Percentiles rank a stretch among this genome's conserved stretches.
phyloP scores from a whole-genome alignment of 2,113 vertebrate genomes.

The Zapus hudsonius region DNA sequence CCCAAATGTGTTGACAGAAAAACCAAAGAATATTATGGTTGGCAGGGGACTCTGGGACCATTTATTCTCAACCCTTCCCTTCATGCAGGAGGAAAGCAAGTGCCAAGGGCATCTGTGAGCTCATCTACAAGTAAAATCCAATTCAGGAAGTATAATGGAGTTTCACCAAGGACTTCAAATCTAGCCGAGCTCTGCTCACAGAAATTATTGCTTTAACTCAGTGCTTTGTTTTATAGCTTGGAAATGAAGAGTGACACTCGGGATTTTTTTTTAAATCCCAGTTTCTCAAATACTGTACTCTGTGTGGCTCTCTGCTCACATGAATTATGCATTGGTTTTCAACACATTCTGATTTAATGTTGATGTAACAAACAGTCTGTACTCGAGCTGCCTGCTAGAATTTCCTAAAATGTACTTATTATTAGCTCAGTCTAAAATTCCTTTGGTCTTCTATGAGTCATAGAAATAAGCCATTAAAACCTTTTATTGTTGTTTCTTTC shows the following conservation, averaged over 20 bases:
- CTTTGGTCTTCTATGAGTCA: slow-evolving; percentile 48
- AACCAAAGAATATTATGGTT: slow-evolving; percentile 19
- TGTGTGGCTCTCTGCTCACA: not conserved
- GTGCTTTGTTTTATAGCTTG: not conserved
- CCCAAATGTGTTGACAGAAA: slow-evolving; percentile 13
- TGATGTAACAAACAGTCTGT: slow-evolving; percentile 34
- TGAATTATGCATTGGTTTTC: not conserved
- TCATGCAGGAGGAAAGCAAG: not conserved
- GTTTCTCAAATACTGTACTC: not conserved
- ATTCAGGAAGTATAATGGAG: not conserved
- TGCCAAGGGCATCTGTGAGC: not conserved
- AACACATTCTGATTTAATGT: slow-evolving; percentile 32
- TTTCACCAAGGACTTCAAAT: not conserved
- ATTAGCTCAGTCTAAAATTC: slow-evolving; percentile 47
- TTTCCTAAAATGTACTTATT: slow-evolving; percentile 58
- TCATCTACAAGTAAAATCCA: not conserved
- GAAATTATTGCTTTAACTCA: not conserved
- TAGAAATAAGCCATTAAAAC: slow-evolving; percentile 24
- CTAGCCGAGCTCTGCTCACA: not conserved
- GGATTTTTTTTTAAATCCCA: not conserved
- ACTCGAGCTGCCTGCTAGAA: slow-evolving; percentile 30
- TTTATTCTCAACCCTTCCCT: not conserved
- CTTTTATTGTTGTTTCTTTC: not conserved
- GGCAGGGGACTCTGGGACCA: slow-evolving; percentile 5
- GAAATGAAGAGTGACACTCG: not conserved